A percentile compares a stretch with the other conserved stretches of the same genome.
Evolutionary conservation across 1,140 invertebrate species (phyloP).

Genomic region (Bombus consobrinus): DNA sequence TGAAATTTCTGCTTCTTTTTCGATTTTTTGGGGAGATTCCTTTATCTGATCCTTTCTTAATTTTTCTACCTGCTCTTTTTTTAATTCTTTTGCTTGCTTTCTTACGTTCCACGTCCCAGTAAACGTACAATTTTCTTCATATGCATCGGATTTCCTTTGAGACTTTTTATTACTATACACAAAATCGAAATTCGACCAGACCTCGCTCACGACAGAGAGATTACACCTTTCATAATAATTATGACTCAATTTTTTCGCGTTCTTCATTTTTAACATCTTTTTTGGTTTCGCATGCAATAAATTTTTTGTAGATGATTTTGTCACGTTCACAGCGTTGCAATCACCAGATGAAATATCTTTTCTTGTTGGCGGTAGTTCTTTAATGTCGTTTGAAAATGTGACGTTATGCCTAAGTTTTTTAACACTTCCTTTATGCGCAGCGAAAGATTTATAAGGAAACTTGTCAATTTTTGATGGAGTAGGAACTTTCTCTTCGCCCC

Average conservation of each 20-base stretch:
- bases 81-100: not conserved
- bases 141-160: not conserved
- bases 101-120: not conserved
- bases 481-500: not conserved
- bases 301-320: not conserved
- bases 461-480: not conserved
- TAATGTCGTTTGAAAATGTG: not conserved
- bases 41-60: not conserved
- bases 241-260: not conserved
- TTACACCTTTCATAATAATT: not conserved
- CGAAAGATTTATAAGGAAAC: not conserved
- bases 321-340: not conserved
- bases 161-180: not conserved
- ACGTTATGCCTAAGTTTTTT: constrained; percentile 1
- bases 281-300: not conserved
- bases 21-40: not conserved
- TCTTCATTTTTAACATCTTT: not conserved
- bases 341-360: not conserved
- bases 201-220: constrained; percentile 29
- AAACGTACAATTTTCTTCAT: not conserved
- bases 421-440: not conserved
- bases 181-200: constrained; percentile 50
- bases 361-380: not conserved
- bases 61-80: not conserved
- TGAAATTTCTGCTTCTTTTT: not conserved